A percentile compares a stretch with the other conserved stretches of the same genome.
These are phyloP conservation scores for Lutjanus campechanus DNA, from an alignment of 2,797 vertebrate genomes.

Conservation along the genomic window DNA sequence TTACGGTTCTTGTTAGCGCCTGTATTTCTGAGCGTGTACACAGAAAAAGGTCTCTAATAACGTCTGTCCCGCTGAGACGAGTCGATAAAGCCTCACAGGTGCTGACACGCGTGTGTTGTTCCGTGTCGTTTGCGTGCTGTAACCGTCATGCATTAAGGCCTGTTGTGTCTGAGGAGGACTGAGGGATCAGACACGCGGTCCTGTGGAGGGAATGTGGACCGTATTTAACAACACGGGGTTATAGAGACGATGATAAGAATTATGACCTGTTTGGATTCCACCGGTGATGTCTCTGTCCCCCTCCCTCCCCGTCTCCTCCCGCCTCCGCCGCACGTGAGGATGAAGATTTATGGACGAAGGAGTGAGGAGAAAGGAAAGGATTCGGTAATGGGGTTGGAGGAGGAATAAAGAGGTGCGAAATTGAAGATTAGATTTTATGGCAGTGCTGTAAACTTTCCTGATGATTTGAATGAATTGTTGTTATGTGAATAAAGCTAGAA, in stretches of 20 bases:
- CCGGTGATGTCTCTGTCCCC: slow-evolving; percentile 36
- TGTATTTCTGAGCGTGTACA: no score
- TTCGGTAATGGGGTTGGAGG: slow-evolving; percentile 53
- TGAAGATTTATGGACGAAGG: slow-evolving; percentile 66
- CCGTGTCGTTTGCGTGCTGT: neutral
- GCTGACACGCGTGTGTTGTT: slow-evolving; percentile 40
- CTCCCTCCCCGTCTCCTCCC: neutral
- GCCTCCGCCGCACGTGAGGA: slow-evolving; percentile 25
- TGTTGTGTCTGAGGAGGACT: slow-evolving; percentile 24
- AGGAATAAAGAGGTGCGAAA: slow-evolving; percentile 47
- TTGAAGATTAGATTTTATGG: slow-evolving; percentile 59
- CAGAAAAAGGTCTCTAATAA: slow-evolving; percentile 41
- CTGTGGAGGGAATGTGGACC: slow-evolving; percentile 26
- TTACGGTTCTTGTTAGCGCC: no score
- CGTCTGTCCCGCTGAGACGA: slow-evolving; percentile 35
- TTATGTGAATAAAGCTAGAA: slow-evolving; percentile 55
- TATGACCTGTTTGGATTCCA: slow-evolving; percentile 76
- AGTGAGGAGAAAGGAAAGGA: slow-evolving; percentile 36
- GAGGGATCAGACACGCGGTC: slow-evolving; percentile 33
- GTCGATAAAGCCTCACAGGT: slow-evolving; percentile 35
- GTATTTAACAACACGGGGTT: slow-evolving; percentile 54
- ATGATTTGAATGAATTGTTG: slow-evolving; percentile 52
- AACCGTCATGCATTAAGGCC: slow-evolving; percentile 14
- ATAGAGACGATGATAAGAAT: slow-evolving; percentile 67
- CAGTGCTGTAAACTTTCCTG: slow-evolving; percentile 58